Evolutionary conservation across 2,797 vertebrate species (phyloP), one percentile per base, ranked within the genome.

Genomic region (Acrossocheilus wenchowensis): DNA sequence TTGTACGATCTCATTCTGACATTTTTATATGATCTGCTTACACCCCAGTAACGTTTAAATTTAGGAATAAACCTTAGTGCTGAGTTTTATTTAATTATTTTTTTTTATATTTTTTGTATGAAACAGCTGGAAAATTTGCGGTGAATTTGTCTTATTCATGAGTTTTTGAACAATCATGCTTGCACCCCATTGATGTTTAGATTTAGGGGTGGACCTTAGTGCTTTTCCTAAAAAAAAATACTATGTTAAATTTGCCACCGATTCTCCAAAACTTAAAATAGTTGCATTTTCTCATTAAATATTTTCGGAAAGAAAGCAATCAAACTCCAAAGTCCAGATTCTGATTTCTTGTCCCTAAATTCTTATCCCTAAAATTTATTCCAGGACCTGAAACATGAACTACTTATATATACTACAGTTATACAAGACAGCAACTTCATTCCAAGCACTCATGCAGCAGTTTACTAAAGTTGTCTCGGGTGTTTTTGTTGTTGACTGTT

Each of bases 401-500:
- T 39, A 69, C 68, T 39, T 19, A 30, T 30, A 30, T 30, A 30
- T 30, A 30, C 30, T 30, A 30, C 30, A 30, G 30, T 30, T 30
- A 17, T 8, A 17, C 15, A 30, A 84, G 21, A 52, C 12, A 12
- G 57, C 45, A 6, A 15, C 34, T 54, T 78, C 10, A 4, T 69
- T 78, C 43, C 60, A 69, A 41, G 45, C 15, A 7, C 36, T 78
- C 36, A 19, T 78, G 73, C 45, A 30, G 15, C 80, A 83, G 89
- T 80, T 62, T 43, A 45, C 45, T 62, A 48, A 81, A 48, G 78
- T 78, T 57, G 71, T 83, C 75, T 81, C 23, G 11, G 68, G 43
- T 21, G 34, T 78, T 78, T 66, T 11, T 74, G 54, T 74, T 81
- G 66, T 80, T 74, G 84, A 74, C 68, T 62, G 54, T 78, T 36